Base-by-base conservation (phyloP, 2,797 vertebrate genomes). In the Scolopax bukidnonensis region DNA sequence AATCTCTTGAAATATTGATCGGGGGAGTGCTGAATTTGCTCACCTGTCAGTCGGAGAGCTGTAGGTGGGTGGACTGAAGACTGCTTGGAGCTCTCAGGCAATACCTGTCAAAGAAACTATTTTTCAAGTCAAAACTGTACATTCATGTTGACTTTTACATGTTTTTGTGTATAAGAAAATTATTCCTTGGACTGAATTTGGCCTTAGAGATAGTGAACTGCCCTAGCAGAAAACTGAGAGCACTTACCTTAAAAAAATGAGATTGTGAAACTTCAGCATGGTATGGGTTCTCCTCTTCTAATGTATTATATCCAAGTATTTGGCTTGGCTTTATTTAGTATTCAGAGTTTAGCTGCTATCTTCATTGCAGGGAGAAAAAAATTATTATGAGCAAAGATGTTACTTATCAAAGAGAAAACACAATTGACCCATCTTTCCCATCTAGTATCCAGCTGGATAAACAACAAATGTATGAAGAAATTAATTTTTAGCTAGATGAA, bases 11-110 rank as follows among this genome's bases (percentile, higher is more conserved):
- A 96, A 86, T 65, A 76, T 47, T 75, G 53, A 51, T 28, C 1
- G 12, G 23, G 18, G 64, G 61, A 82, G 79, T 51, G 59, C 73
- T 93, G 89, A 54, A 75, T 96, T 78, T 90, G 75, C 40, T 92
- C 43, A 90, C 61, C 89, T 91, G 82, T 90, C 91, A 91, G 54
- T 23, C 76, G 51, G 54, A 91, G 82, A 94, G 47, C 17, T 78
- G 36, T 51, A 56, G 57, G 69, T 63, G 69, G 79, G 57, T 83
- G 87, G 30, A 84, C 73, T 76, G 48, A 91, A 86, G 47, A 48
- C 51, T 91, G 40, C 74, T 78, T 50, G 13, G 76, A 0, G 16
- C 9, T 88, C 54, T 76, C 50, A 81, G 65, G 73, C 70, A 86
- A 73, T 50, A 70, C 16, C 23, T 85, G 60, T 60, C 77, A 86